Evolutionary conservation across 2,888 invertebrate species (phyloP).

Genomic region (Drosophila eohydei): DNA sequence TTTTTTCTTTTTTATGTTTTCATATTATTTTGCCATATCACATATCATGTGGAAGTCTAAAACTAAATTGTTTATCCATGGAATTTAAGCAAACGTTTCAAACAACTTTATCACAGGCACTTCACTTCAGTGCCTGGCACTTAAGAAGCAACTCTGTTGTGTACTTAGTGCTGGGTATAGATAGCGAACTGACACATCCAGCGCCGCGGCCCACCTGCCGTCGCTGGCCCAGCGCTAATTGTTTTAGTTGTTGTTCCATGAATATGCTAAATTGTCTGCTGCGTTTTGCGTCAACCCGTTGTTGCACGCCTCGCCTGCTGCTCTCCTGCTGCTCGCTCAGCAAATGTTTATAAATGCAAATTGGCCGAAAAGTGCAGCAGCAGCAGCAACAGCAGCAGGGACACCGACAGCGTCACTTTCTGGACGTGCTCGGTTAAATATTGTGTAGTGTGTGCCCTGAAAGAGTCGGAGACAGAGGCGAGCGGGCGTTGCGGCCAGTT

Average conservation of each 20-base stretch:
- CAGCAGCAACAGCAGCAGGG: constrained; percentile 32
- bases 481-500: constrained; percentile 15
- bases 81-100: too few species aligned
- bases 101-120: too few species aligned
- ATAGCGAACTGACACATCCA: constrained; percentile 40
- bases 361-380: constrained; percentile 76
- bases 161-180: constrained; percentile 16
- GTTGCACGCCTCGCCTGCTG: constrained; percentile 1
- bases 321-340: constrained; percentile 21
- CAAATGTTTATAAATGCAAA: constrained; percentile 79
- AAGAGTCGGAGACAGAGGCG: not conserved
- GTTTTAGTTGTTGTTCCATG: constrained; percentile 78
- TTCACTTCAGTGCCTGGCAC: too few species aligned
- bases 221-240: constrained; percentile 62
- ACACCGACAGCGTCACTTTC: constrained; percentile 35
- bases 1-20: too few species aligned
- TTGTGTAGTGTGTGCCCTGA: constrained; percentile 18
- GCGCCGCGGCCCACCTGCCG: constrained; percentile 53
- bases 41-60: too few species aligned
- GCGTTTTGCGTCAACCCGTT: constrained; percentile 51
- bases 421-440: constrained; percentile 67
- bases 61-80: too few species aligned
- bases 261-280: constrained; percentile 78
- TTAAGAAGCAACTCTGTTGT: not conserved
- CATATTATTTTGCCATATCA: too few species aligned